Base-by-base conservation (phyloP, 2,888 invertebrate genomes). In the Loripinus fragilis region DNA sequence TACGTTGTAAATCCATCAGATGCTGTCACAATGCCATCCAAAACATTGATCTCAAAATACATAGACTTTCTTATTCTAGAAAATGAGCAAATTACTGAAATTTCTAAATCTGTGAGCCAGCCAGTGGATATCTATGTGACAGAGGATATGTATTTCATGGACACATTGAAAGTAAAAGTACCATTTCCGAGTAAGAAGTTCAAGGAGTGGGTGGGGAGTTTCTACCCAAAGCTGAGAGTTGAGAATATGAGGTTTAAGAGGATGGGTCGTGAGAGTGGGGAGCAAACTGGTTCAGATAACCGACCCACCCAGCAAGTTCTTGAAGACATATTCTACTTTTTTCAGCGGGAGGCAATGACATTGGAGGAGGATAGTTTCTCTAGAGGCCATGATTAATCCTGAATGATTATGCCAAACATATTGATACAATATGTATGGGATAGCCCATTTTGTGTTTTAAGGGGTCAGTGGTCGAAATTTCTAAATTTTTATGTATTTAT, bases 1-100 rank as follows among this genome's bases (percentile, higher is more conserved):
- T 76, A 80, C 75, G 84, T 84, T 17, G 83, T 80, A 0, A 84
- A 84, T 50, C 84, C 84, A 3, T 84, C 84, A 17, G 76, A 76
- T 35, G 50, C 70, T 28, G 72, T 65, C 12, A 60, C 72, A 25
- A 81, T 84, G 81, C 42, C 78, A 8, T 41, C 84, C 30, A 85
- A 83, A 76, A 78, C 78, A 5, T 76, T 86, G 8, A 60, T 88
- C 15, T 66, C 70, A 12, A 86, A 86, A 71, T 91, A 91, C 76
- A 91, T 91, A 50, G 91, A 91, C 74, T 90, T 89, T 60, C 85
- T 91, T 8, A 85, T 91, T 42, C 79, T 87, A 52, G 91, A 91
- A 79, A 91, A 91, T 81, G 91, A 91, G 73, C 87, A 88, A 38
- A 85, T 91, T n/a, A 91, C 91, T 7, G 88, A 91, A 76, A 91